Evolutionary conservation across 2,797 vertebrate genomes (phyloP), one percentile per base, ranked within the genome.

Genomic region (Diglossa cyanea): DNA sequence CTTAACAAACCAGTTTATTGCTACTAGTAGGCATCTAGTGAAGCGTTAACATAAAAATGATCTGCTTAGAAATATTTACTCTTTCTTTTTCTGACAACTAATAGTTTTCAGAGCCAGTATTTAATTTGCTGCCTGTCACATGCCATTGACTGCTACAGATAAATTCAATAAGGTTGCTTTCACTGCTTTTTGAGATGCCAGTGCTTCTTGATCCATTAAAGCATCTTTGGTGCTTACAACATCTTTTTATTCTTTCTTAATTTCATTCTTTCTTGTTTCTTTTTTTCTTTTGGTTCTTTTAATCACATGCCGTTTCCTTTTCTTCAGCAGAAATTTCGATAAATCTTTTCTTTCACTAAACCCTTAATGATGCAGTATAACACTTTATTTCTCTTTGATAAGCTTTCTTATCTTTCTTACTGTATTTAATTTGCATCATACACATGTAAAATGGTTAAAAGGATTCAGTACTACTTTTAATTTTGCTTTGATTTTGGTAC

Each of bases 271-370:
- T 63, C 42, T 31, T 39, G 13, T 15, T 42, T 53, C 6, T 45
- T 66, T 45, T 3, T 13, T 12, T 30, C 19, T 16, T 37, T 9
- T 8, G 0, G 4, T 47, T 72, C 17, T 62, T 51, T 48, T 82
- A 75, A 78, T 94, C 61, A 72, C 18, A 44, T 3, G 31, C 62
- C 30, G 4, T 68, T 94, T 93, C 25, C 4, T 68, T 90, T 71
- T 93, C 57, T 91, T 78, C 42, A 60, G 57, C 71, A 90, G 58
- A 93, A 95, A 93, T 79, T 71, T 30, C 76, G 72, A 70, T 92
- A 68, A 68, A 84, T 74, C 82, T 88, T 91, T 87, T 92, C 86
- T 94, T 93, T 86, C 72, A 95, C 96, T 97, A 96, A 97, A 63
- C 35, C 40, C 33, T 74, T 93, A 93, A 88, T 96, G 67, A 82